phyloP scores from a whole-genome alignment of 1,140 invertebrate species.

The Drosophila paulistorum region DNA sequence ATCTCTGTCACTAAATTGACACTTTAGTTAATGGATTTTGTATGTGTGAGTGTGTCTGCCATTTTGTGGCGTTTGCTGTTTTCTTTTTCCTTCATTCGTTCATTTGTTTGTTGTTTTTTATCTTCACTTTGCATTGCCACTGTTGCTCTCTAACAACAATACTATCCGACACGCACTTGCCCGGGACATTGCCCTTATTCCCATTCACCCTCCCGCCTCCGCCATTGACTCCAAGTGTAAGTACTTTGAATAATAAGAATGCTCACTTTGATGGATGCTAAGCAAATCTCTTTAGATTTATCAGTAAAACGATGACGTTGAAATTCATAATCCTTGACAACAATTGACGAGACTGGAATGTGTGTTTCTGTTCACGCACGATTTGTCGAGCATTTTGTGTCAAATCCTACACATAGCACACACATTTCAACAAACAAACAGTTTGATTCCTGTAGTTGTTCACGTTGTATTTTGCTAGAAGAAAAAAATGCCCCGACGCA shows the following conservation, averaged over 20 bases:
- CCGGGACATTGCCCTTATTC: slow-evolving; percentile 37
- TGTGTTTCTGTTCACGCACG: slow-evolving; percentile 23
- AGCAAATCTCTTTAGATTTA: slow-evolving; percentile 70
- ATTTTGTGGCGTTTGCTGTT: slow-evolving; percentile 56
- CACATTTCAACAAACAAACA: slow-evolving; percentile 1
- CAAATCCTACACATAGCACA: slow-evolving; percentile 31
- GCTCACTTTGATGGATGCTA: slow-evolving; percentile 77
- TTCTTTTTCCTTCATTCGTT: neutral
- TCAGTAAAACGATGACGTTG: slow-evolving; percentile 51
- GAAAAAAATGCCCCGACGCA: slow-evolving; percentile 52
- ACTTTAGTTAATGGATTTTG: slow-evolving; percentile 82
- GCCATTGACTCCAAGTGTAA: slow-evolving; percentile 44
- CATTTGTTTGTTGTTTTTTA: slow-evolving; percentile 34
- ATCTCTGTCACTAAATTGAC: slow-evolving; percentile 82
- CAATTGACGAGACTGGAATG: slow-evolving; percentile 33
- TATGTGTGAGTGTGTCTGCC: slow-evolving; percentile 69
- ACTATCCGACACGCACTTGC: slow-evolving; percentile 61
- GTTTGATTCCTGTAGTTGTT: neutral
- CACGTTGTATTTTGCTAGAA: slow-evolving; percentile 9
- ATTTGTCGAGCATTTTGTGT: slow-evolving; percentile 44
- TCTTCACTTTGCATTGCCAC: slow-evolving; percentile 49
- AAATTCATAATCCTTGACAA: slow-evolving; percentile 33
- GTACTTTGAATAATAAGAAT: slow-evolving; percentile 81
- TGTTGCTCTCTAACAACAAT: slow-evolving; percentile 55
- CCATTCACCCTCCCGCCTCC: neutral